Evolutionary conservation across 2,888 invertebrate genomes (phyloP), one percentile per base, ranked within the genome.

Genomic region (Torymus auratus): DNA sequence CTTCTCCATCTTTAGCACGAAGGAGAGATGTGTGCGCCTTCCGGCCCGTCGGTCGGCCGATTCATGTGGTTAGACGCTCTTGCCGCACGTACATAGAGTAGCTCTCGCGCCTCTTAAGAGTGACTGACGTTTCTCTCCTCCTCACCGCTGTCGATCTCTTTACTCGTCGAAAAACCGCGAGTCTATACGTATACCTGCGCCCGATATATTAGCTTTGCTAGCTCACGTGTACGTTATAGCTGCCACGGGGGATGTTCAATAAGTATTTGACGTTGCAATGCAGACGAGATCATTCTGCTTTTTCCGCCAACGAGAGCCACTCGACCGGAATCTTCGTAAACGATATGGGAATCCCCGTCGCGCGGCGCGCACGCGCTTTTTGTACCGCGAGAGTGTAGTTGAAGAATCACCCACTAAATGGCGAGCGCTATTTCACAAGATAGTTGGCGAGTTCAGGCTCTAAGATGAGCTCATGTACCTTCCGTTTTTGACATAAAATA

Each of bases 271-370:
- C 78, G 76, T 72, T 76, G 73, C 72, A 62, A 53, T 50, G 70
- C 53, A 62, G 72, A 80, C 56, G 53, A 70, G 77, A 81, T 81
- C 78, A 81, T 73, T 53, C 75, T 7, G 53, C 23, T 17, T 64
- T 20, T 23, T 71, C 14, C 41, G 7, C 41, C 41, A 7, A 28
- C 7, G 5, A 10, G 7, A 41, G 41, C 41, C 41, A 1, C 7
- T 41, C 7, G 41, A 10, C 7, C 7, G 7, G 41, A n/a, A n/a
- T n/a, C n/a, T n/a, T n/a, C n/a, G n/a, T n/a, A n/a, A n/a, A n/a
- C n/a, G n/a, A n/a, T n/a, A n/a, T n/a, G n/a, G n/a, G n/a, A n/a
- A n/a, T n/a, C n/a, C n/a, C n/a, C n/a, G n/a, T n/a, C n/a, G n/a
- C n/a, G n/a, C n/a, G n/a, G n/a, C n/a, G n/a, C n/a, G n/a, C n/a